phyloP scores from a whole-genome alignment of 2,888 invertebrate genomes.

The Chirona hameri region DNA sequence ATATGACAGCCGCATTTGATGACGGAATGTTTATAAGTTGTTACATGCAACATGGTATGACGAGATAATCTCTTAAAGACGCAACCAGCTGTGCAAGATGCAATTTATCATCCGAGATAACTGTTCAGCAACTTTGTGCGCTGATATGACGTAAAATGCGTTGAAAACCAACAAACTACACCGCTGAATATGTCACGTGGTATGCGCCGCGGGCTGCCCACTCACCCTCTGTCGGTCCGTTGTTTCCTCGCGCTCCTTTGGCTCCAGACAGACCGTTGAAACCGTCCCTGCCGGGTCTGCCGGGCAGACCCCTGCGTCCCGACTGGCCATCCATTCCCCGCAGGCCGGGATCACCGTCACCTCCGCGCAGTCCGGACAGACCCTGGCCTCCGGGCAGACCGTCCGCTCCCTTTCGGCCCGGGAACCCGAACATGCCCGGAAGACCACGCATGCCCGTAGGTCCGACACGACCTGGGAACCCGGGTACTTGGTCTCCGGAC shows the following conservation, averaged over 20 bases:
- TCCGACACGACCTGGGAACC: slow-evolving; percentile 42
- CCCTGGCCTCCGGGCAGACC: not conserved
- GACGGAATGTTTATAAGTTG: too few species aligned
- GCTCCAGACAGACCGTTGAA: slow-evolving; percentile 49
- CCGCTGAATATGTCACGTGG: too few species aligned
- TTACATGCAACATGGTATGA: too few species aligned
- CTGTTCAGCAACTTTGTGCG: too few species aligned
- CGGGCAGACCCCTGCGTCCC: not conserved
- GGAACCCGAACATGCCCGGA: slow-evolving; percentile 33
- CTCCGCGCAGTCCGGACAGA: not conserved
- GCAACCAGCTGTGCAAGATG: too few species aligned
- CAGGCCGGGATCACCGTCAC: not conserved
- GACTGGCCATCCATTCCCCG: not conserved
- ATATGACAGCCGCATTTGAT: too few species aligned
- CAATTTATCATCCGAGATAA: too few species aligned
- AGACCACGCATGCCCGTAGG: slow-evolving; percentile 34
- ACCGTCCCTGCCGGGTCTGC: slow-evolving; percentile 39
- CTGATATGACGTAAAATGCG: too few species aligned
- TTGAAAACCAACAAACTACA: too few species aligned
- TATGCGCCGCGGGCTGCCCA: not conserved
- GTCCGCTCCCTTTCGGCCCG: not conserved
- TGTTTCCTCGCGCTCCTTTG: slow-evolving; percentile 41
- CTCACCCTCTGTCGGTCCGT: not conserved
- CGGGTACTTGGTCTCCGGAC: not conserved
- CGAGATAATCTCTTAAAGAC: too few species aligned